Evolutionary conservation across 2,888 invertebrate genomes (phyloP).

Genomic region (Eupeodes luniger): DNA sequence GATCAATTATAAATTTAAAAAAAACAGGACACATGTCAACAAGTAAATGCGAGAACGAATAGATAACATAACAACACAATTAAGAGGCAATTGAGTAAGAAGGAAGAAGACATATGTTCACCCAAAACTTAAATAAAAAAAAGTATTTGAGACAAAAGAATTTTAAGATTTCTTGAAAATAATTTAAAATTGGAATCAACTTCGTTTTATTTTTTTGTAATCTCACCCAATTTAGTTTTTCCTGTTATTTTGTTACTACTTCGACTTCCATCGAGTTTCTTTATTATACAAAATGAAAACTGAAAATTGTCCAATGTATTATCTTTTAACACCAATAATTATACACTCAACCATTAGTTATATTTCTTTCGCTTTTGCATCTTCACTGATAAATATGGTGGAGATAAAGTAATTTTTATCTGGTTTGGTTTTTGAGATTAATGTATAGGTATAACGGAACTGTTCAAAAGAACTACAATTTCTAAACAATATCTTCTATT

Average conservation of each 20-base stretch:
- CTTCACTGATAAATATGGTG: background rate
- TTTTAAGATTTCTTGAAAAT: too few species aligned
- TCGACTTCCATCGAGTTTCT: background rate
- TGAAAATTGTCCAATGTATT: background rate
- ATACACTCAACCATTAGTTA: slow-evolving; percentile 1
- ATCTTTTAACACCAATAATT: background rate
- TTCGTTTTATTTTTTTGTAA: too few species aligned
- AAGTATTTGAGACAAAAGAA: too few species aligned
- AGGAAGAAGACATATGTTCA: too few species aligned
- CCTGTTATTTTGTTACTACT: background rate
- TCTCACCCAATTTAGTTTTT: slow-evolving; percentile 8
- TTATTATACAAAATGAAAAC: background rate
- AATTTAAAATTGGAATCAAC: too few species aligned
- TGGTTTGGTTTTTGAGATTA: background rate
- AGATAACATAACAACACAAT: too few species aligned
- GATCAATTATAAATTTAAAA: too few species aligned
- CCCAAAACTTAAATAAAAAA: too few species aligned
- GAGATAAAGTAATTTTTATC: background rate
- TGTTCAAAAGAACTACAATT: background rate
- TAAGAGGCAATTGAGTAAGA: too few species aligned
- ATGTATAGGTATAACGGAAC: background rate
- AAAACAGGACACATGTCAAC: too few species aligned
- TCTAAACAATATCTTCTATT: background rate
- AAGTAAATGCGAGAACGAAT: too few species aligned
- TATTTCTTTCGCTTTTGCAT: slow-evolving; percentile 15